Base-by-base conservation (phyloP, 1,140 invertebrate genomes). In the Drosophila pseudoobscura region DNA sequence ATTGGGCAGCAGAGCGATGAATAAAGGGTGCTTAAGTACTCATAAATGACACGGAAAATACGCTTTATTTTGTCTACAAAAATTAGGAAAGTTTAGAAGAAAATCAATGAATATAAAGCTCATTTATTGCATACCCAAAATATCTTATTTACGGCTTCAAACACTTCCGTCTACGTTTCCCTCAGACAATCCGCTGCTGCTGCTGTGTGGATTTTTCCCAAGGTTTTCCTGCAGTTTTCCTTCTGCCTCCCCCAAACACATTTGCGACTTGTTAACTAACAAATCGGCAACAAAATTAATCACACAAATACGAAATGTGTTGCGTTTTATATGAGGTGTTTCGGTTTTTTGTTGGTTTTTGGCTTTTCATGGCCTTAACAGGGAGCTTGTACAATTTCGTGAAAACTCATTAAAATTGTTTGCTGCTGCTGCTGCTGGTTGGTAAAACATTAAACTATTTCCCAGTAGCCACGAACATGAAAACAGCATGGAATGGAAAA, bases 381-480 rank as follows among this genome's bases (percentile, higher is more conserved):
- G 69, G 78, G 53, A 76, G 56, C 70, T 78, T 74, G 71, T 80
- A 85, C 76, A 83, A 80, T 83, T 83, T 83, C 80, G 75, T 79
- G 76, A 83, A 84, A 84, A 80, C 71, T 83, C 80, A 83, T 83
- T 83, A 83, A 85, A 83, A 85, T 83, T 73, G 63, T 60, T 39
- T 39, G 35, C 35, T 39, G 35, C 35, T 39, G 35, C 9, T 39
- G 35, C 31, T 31, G 35, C 3, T 85, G 54, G 56, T 64, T 63
- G 60, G 43, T 49, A 50, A 50, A 54, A 75, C 65, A 73, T 70
- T 45, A 39, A 60, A 24, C 62, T 63, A 72, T 55, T 75, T 65
- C 35, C 72, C 61, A 57, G 71, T 65, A 65, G 61, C 49, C 39
- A 24, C 71, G 22, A 75, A 53, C 60, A 75, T 65, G 53, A 29